Percentiles rank a stretch among this genome's conserved stretches.
Evolutionary conservation across 2,888 invertebrate genomes (phyloP).

Genomic region (Taphrorychus bicolor): DNA sequence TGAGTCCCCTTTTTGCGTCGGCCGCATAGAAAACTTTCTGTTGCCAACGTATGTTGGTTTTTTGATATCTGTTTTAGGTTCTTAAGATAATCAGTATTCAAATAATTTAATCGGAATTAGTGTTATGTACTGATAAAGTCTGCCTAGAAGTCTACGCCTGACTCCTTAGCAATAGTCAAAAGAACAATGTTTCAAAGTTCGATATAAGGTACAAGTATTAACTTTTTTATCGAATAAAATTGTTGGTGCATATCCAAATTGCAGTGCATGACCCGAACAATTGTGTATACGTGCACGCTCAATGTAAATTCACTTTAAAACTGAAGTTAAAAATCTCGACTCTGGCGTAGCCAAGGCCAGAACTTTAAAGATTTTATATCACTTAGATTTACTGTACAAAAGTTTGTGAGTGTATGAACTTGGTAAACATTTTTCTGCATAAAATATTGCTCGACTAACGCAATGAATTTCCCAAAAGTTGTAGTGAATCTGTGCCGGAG

Average conservation of each 20-base stretch:
- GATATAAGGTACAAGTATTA: no score
- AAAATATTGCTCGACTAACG: slow-evolving; percentile 26
- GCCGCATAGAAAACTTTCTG: no score
- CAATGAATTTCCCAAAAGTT: slow-evolving; percentile 28
- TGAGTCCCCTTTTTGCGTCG: no score
- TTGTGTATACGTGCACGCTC: background rate
- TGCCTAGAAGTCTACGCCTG: no score
- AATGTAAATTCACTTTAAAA: background rate
- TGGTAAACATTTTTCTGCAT: slow-evolving; percentile 33
- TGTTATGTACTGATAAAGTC: no score
- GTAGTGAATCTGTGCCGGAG: slow-evolving; percentile 20
- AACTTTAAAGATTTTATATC: slow-evolving; percentile 29
- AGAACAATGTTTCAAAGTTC: no score
- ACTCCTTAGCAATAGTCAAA: no score
- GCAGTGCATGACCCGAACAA: background rate
- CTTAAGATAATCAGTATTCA: no score
- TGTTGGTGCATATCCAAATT: background rate
- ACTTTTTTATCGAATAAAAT: background rate
- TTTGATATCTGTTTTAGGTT: no score
- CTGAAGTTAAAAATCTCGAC: background rate
- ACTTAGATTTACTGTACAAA: slow-evolving; percentile 30
- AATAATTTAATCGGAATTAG: no score
- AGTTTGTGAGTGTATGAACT: slow-evolving; percentile 28
- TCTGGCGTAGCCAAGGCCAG: background rate
- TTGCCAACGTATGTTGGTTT: no score